Evolutionary conservation across 2,888 invertebrate genomes (phyloP), one percentile per base, ranked within the genome.

Genomic region (Pollenia amentaria): DNA sequence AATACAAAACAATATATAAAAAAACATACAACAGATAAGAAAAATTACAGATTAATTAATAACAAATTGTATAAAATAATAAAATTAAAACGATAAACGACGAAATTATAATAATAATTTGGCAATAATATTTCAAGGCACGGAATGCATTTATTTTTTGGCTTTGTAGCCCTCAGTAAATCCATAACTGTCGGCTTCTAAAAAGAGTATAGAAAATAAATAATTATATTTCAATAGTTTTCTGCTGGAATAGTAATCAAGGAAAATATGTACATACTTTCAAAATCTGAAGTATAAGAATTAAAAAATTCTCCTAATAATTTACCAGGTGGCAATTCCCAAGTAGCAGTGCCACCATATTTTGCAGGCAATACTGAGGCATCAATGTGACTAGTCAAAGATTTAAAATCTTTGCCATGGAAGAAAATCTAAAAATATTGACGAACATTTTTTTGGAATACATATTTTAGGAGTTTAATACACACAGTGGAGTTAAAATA

Each of bases 391-490:
- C 95, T 92, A 84, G 94, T 93, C 70, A 97, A 90, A 0, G 95
- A 94, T 80, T 95, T 94, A 90, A 93, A 94, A 90, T 97, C 95
- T 14, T 94, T 94, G 1, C 97, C 97, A 90, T 97, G 97, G 93
- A 97, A 96, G 90, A 95, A 94, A 79, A 97, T 95, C 94, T 95
- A 89, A 38, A 73, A 92, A 90, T n/a, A 64, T 21, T 46, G 69
- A n/a, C 40, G 1, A 55, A 11, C 55, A 29, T 11, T 9, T 53
- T 40, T 65, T 38, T 29, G 21, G 0, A 21, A 46, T 65, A n/a
- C 51, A n/a, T 51, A 46, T 11, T 38, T 62, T 29, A 29, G 29
- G 6, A 29, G 29, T 29, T 29, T n/a, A n/a, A n/a, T n/a, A n/a
- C 2, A 60, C 11, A 53, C 8, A 21, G 21, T 29, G 4, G 1